Conservation (phyloP, 2,797 vertebrate genomes). For the Poeciliopsis infans region DNA sequence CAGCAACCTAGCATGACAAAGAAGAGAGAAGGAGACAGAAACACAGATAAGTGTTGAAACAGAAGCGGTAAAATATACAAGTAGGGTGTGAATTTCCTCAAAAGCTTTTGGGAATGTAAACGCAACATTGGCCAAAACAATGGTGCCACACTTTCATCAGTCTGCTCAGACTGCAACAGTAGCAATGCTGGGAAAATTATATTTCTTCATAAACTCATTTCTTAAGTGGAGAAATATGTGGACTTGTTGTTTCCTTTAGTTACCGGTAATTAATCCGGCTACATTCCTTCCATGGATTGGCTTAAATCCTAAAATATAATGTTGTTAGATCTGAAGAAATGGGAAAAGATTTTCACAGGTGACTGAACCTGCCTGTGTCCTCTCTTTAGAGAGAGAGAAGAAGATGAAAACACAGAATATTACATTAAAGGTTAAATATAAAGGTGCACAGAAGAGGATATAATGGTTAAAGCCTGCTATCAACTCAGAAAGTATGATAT, state of each 20-base stretch:
- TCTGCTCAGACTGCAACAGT: background rate
- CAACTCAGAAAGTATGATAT: background rate
- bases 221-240: background rate
- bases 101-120: slow-evolving; percentile 40
- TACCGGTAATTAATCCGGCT: slow-evolving; percentile 15
- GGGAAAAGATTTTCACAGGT: slow-evolving; percentile 16
- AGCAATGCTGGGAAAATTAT: slow-evolving; percentile 20
- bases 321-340: slow-evolving; percentile 33
- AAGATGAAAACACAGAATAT: slow-evolving; percentile 6
- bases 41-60: slow-evolving; percentile 27
- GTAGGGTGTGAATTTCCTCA: slow-evolving; percentile 9
- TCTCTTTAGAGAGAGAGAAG: slow-evolving; percentile 25
- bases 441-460: background rate
- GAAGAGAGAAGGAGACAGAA: slow-evolving; percentile 29
- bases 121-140: slow-evolving; percentile 26
- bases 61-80: slow-evolving; percentile 37
- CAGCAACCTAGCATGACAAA: slow-evolving; percentile 60
- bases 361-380: slow-evolving; percentile 10
- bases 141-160: slow-evolving; percentile 26
- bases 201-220: background rate
- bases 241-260: slow-evolving; percentile 8
- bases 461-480: background rate
- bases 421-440: background rate
- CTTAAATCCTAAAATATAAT: slow-evolving; percentile 41
- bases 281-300: slow-evolving; percentile 5